Base-by-base conservation (phyloP, 2,797 vertebrate genomes). In the Selene dorsalis region DNA sequence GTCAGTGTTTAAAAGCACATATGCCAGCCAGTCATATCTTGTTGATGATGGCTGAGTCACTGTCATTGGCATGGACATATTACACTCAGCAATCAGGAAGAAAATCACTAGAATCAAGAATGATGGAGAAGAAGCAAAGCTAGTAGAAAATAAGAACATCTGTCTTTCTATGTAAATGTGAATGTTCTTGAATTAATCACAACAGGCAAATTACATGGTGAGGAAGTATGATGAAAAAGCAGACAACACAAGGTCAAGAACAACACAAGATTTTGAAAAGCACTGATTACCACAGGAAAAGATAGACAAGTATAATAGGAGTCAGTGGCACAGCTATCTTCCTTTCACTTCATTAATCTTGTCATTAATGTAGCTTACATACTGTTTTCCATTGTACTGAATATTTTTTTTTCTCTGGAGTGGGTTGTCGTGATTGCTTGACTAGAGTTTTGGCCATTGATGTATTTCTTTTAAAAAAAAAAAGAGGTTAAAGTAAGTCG, bases 211-310 rank as follows among this genome's bases (percentile, higher is more conserved):
- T 52, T 13, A 28, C 39, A 0, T 61, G 22, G 11, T 3, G 39
- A 59, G 17, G 32, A 62, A 24, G 5, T 22, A 6, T 30, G 47
- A 57, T 30, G 39, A 12, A 30, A 59, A 41, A 16, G 14, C 6
- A 14, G n/a, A 62, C 24, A 48, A 45, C 35, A 28, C 38, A 55
- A 74, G 32, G 17, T 69, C 35, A 50, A 60, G 12, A 20, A 30
- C 32, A 53, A 61, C 30, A 58, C 55, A 52, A 48, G 30, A 22
- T 69, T 41, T 28, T 45, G 4, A 53, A 30, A 24, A 9, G 2
- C 17, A 0, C n/a, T 32, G 38, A 53, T 55, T 50, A 58, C 16
- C 6, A 24, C 1, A 18, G 17, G 18, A 43, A 17, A 26, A 53
- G 48, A 41, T 17, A 43, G n/a, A 28, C 32, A n/a, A 13, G 72